phyloP scores from a whole-genome alignment of 2,888 invertebrate species.

The Euspilapteryx auroguttella region DNA sequence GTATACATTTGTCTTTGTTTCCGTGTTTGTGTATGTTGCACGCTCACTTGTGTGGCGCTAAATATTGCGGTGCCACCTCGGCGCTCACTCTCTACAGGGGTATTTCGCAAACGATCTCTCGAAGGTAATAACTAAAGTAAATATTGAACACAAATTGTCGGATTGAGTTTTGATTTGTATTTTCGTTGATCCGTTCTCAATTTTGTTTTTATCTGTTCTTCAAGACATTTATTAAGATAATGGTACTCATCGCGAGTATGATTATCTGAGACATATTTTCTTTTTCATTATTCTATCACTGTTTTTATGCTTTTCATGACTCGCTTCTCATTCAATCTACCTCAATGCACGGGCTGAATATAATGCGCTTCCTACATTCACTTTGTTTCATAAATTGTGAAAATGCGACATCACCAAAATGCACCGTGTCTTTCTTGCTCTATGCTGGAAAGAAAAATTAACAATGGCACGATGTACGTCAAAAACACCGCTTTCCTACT shows the following conservation, averaged over 20 bases:
- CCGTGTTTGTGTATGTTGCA: constrained; percentile 64
- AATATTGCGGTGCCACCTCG: constrained; percentile 51
- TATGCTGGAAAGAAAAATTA: too few relatives aligned
- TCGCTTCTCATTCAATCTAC: constrained; percentile 53
- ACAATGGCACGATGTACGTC: too few relatives aligned
- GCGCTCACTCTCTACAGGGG: constrained; percentile 67
- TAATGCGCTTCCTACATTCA: constrained; percentile 51
- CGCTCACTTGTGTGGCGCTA: constrained; percentile 62
- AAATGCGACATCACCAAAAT: constrained; percentile 35
- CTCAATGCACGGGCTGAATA: constrained; percentile 56
- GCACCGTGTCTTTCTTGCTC: constrained; percentile 45
- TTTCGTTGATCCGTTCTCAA: constrained; percentile 23
- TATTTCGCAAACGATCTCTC: constrained; percentile 96
- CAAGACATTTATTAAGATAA: too few relatives aligned
- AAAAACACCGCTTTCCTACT: too few relatives aligned
- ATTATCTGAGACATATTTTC: constrained; percentile 26
- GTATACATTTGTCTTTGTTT: constrained; percentile 62
- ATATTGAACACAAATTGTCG: constrained; percentile 33
- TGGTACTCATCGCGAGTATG: too few relatives aligned
- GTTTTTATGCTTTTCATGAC: constrained; percentile 54
- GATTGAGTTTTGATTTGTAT: constrained; percentile 30
- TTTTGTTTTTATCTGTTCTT: constrained; percentile 19
- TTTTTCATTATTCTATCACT: constrained; percentile 41
- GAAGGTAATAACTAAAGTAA: constrained; percentile 78
- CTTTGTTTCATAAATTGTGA: constrained; percentile 53